These are phyloP conservation scores for Epicampocera succincta DNA, from an alignment of 2,888 invertebrate genomes.

Conservation along the genomic window DNA sequence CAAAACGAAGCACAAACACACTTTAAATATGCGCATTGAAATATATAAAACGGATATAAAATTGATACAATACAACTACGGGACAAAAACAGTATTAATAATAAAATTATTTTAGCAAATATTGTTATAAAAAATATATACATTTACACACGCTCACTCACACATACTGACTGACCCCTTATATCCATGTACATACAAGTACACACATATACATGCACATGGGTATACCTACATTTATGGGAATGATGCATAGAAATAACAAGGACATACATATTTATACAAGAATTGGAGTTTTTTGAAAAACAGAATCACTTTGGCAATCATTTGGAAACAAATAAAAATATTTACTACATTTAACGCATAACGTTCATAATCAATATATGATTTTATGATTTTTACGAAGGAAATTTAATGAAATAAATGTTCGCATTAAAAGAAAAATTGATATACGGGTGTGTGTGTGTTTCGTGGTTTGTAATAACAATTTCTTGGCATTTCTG, in stretches of 20 bases:
- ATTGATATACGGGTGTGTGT: too few species aligned
- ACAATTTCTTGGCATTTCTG: too few species aligned
- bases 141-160: too few species aligned
- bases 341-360: slow-evolving; percentile 10
- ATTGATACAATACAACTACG: slow-evolving; percentile 48
- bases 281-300: not conserved
- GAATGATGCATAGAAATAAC: not conserved
- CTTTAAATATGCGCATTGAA: slow-evolving; percentile 52
- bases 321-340: slow-evolving; percentile 27
- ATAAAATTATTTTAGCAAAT: slow-evolving; percentile 45
- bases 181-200: not conserved
- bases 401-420: not conserved
- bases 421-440: not conserved
- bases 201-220: not conserved
- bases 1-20: not conserved
- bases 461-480: too few species aligned
- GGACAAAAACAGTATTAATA: slow-evolving; percentile 43
- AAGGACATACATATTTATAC: not conserved
- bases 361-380: not conserved
- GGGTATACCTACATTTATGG: not conserved
- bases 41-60: slow-evolving; percentile 56
- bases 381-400: slow-evolving; percentile 10
- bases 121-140: slow-evolving; percentile 10
- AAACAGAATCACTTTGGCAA: slow-evolving; percentile 21
- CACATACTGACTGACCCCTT: too few species aligned